Base-by-base conservation (phyloP, 2,888 invertebrate genomes). In the Balanococcus diminutus region DNA sequence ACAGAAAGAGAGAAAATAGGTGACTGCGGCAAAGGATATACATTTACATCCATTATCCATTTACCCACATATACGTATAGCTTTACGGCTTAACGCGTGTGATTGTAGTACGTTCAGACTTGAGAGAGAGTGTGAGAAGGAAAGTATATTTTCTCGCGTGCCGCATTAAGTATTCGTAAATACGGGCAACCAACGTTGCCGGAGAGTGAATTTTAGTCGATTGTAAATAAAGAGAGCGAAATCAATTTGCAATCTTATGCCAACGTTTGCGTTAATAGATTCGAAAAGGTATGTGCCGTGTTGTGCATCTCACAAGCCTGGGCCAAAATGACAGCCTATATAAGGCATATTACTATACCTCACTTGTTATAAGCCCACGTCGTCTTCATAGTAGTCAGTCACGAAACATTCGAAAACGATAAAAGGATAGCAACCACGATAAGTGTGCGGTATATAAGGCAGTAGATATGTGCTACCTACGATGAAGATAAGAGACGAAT, bases 1-100 rank as follows among this genome's bases (percentile, higher is more conserved):
- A 25, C n/a, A 22, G 28, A 67, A 25, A 67, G 61, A 67, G 61
- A 67, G 61, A 67, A 67, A 67, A 67, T 67, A 67, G 61, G 11
- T 67, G 61, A 28, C 61, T 67, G 61, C 28, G 61, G 75, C n/a
- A 75, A 75, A 75, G 31, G 75, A 75, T 75, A 75, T 75, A 75
- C 32, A 75, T 75, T 75, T 75, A 75, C 75, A 75, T 75, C 75
- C 75, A 75, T 75, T 75, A 75, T 75, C 75, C 75, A 75, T 75
- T 75, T 75, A 75, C 28, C 3, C 9, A 36, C 36, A 31, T 67
- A 46, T 36, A 51, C 6, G 51, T 51, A 67, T 75, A 75, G 75
- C 75, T 75, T 75, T 75, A 75, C 75, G 22, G 75, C 75, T 75
- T 75, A 75, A 32, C 75, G 32, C n/a, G 75, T 32, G n/a, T 32